phyloP scores from a whole-genome alignment of 2,113 vertebrate species.

The Pampusana beccarii region DNA sequence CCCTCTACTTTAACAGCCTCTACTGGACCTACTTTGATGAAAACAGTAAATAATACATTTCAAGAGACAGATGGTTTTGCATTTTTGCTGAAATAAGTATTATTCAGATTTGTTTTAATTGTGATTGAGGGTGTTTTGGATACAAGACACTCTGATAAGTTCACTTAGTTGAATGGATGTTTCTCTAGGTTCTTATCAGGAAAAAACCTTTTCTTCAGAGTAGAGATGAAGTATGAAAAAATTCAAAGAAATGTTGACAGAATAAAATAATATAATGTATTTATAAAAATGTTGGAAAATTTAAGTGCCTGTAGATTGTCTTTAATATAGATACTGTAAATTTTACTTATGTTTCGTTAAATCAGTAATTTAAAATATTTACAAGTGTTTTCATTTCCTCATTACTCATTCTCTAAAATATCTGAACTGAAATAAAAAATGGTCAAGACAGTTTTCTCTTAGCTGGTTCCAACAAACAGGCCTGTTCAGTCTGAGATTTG shows the following conservation, averaged over 20 bases:
- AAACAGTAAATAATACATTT: not conserved
- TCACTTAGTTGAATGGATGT: not conserved
- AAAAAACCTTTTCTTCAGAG: not conserved
- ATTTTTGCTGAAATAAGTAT: not conserved
- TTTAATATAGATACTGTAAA: not conserved
- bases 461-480: conserved; percentile 10
- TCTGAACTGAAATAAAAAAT: not conserved
- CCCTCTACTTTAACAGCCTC: not conserved
- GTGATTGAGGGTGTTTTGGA: rapidly evolving
- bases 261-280: not conserved
- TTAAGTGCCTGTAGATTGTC: not conserved
- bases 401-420: not conserved
- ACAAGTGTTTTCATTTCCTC: not conserved
- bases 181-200: not conserved
- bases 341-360: not conserved
- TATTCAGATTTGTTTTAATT: not conserved
- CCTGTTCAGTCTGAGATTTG: conserved; percentile 27
- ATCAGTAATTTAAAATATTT: not conserved
- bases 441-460: not conserved
- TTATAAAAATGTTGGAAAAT: not conserved
- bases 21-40: not conserved
- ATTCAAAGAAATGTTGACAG: not conserved
- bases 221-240: not conserved
- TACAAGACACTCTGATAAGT: not conserved
- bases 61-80: not conserved